Evolutionary conservation across 1,140 invertebrate genomes (phyloP).

Genomic region (Matsumurasca onukii): DNA sequence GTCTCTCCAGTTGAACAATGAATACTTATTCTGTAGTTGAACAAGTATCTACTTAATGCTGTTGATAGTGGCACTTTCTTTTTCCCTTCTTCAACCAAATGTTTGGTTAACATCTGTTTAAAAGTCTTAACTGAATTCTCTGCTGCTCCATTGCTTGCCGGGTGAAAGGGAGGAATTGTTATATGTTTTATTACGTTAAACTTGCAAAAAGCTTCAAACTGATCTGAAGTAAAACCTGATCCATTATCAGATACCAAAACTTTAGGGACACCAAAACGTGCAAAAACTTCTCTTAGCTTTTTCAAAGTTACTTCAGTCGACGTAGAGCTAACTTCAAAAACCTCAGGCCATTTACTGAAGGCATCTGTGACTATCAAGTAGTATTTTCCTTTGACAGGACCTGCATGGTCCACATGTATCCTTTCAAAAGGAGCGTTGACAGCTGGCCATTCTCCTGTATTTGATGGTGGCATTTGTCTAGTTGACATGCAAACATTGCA

Average conservation of each 20-base stretch:
- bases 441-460: neutral
- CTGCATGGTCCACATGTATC: neutral
- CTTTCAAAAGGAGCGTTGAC: neutral
- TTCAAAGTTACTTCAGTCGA: neutral
- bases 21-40: too few relatives aligned
- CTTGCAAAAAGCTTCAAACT: too few relatives aligned
- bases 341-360: neutral
- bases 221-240: neutral
- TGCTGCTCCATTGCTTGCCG: too few relatives aligned
- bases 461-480: too few relatives aligned
- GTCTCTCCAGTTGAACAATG: too few relatives aligned
- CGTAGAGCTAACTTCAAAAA: neutral
- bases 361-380: neutral
- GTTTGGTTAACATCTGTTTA: too few relatives aligned
- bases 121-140: too few relatives aligned
- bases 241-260: neutral
- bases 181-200: neutral
- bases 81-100: too few relatives aligned
- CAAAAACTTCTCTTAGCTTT: neutral
- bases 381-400: too few relatives aligned
- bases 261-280: neutral
- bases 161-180: neutral
- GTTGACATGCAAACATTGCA: too few relatives aligned
- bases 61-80: too few relatives aligned
- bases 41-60: too few relatives aligned